Evolutionary conservation across 30 jellyfish, hydroid and myxozoan species (phyloP).

Genomic region (Aurelia aurita): DNA sequence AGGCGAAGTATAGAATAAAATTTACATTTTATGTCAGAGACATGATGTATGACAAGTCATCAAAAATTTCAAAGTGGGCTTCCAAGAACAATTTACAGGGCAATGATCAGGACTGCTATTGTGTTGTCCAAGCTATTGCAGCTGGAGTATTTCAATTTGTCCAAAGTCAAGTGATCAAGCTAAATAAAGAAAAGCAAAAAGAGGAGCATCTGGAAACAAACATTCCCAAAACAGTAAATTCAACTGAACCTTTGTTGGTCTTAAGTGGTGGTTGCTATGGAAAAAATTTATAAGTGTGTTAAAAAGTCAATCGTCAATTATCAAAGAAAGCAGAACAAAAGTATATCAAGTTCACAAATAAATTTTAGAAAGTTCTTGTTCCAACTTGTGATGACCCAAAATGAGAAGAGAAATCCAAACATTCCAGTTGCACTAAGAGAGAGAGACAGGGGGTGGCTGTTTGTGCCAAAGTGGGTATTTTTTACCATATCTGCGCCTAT

Average conservation of each 20-base stretch:
- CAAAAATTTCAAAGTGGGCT: conserved; percentile 39
- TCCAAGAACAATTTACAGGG: conserved; percentile 20
- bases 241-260: conserved; percentile 13
- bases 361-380: conserved; percentile 36
- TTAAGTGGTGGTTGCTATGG: conserved; percentile 28
- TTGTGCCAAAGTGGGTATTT: conserved; percentile 58
- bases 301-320: conserved; percentile 24
- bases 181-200: conserved; percentile 24
- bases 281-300: conserved; percentile 38
- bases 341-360: conserved; percentile 33
- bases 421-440: conserved; percentile 31
- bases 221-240: conserved; percentile 12
- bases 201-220: conserved; percentile 17
- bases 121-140: conserved; percentile 41
- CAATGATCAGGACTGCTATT: conserved; percentile 22
- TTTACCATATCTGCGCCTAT: conserved; percentile 45
- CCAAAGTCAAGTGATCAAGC: conserved; percentile 29
- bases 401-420: conserved; percentile 38
- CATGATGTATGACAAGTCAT: conserved; percentile 36
- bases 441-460: conserved; percentile 57
- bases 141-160: conserved; percentile 37
- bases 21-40: conserved; percentile 42
- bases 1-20: neutral
- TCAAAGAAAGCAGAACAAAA: conserved; percentile 34
- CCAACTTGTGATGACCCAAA: conserved; percentile 46